Base-by-base conservation (phyloP, 2,888 invertebrate species). In the Adela reaumurella region DNA sequence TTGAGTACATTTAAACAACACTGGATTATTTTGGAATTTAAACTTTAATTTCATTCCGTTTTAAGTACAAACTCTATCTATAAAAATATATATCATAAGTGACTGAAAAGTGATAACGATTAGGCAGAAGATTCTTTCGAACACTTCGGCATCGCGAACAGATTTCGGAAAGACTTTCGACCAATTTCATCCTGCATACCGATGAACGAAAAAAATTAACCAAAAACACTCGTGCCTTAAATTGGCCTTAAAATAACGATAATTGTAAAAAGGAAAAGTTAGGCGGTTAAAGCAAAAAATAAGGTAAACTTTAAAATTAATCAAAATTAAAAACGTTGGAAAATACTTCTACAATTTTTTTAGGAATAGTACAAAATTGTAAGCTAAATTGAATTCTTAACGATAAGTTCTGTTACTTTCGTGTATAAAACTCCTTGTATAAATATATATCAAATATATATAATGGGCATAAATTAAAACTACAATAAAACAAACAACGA, bases 1-100 rank as follows among this genome's bases (percentile, higher is more conserved):
- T 79, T 78, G 59, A 76, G 72, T 77, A 70, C 67, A 71, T 74
- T 78, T 78, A 78, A 78, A 79, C 78, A 77, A 78, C 69, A 76
- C 78, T 76, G 78, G 77, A 35, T 79, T 74, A 76, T 79, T 80
- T 79, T 77, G 80, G 79, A 79, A 54, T 74, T 74, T 74, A 65
- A 62, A 58, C 67, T 68, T 77, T 56, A 74, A 68, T 78, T 78
- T 66, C 62, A 64, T 74, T 76, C 63, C 70, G 61, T 78, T 78
- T 76, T 78, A 76, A 69, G 72, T 65, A 61, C 74, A 74, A 67
- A 74, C 77, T 76, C 73, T 77, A 72, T 73, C 47, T 49, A 48
- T 50, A 70, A 73, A 70, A 70, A 70, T 76, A 67, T 67, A 65
- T 74, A 74, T 70, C 71, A 35, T 35, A 35, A 35, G 35, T 3